Evolutionary conservation across 2,888 invertebrate species (phyloP).

Genomic region (Napeogenes sylphis): DNA sequence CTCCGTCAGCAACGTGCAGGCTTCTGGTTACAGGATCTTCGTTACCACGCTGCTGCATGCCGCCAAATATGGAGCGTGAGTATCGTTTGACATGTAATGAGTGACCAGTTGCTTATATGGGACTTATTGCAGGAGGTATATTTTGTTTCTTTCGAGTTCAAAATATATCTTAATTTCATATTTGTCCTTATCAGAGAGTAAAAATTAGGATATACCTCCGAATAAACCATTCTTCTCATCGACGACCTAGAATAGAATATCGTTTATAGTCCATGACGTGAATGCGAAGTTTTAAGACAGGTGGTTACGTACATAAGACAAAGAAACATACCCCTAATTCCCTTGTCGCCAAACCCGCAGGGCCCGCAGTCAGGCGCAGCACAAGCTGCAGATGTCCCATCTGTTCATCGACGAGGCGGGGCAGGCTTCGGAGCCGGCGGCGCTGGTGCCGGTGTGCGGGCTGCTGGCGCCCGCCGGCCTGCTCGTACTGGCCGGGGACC

Average conservation of each 20-base stretch:
- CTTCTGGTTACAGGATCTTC: constrained; percentile 46
- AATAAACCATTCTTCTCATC: no score
- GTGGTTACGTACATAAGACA: no score
- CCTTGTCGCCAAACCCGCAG: constrained; percentile 29
- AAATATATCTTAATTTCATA: no score
- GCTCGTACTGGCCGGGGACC: constrained; percentile 87
- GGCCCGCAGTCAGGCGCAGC: constrained; percentile 31
- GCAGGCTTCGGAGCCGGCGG: constrained; percentile 91
- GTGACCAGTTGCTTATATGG: no score
- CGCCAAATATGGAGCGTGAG: constrained; percentile 58
- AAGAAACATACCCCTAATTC: neutral
- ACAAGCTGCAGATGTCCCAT: constrained; percentile 81
- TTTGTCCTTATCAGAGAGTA: no score
- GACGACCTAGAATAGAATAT: no score
- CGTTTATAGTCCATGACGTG: no score
- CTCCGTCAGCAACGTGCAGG: constrained; percentile 39
- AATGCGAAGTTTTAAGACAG: no score
- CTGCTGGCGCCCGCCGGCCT: constrained; percentile 80
- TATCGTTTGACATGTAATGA: constrained; percentile 17
- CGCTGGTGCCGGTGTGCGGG: constrained; percentile 60
- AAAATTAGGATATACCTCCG: no score
- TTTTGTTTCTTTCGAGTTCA: no score
- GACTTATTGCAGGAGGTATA: no score
- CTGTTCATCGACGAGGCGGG: constrained; percentile 94
- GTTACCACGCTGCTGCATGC: constrained; percentile 56